phyloP scores from a whole-genome alignment of 1,140 invertebrate genomes.

The Leptinotarsa texana region DNA sequence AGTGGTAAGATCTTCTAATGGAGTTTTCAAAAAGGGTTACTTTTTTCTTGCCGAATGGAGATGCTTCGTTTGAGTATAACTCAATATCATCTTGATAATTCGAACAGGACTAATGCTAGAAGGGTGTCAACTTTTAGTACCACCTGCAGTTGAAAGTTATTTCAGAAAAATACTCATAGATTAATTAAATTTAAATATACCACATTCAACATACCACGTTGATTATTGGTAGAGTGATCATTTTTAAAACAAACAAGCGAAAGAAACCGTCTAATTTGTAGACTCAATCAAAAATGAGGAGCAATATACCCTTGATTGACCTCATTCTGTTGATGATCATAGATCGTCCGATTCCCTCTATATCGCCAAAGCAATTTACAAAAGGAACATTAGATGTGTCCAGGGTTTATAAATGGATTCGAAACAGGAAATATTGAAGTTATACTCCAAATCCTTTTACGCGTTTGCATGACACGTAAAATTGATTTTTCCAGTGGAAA shows the following conservation, averaged over 20 bases:
- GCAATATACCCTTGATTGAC: background rate
- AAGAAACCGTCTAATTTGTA: background rate
- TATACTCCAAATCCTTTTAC: slow-evolving; percentile 25
- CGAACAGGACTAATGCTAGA: too few relatives aligned
- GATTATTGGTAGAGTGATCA: too few relatives aligned
- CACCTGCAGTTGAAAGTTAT: too few relatives aligned
- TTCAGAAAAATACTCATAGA: too few relatives aligned
- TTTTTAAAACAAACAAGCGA: background rate
- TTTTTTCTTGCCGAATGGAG: too few relatives aligned
- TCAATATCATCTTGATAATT: too few relatives aligned
- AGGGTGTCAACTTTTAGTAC: too few relatives aligned
- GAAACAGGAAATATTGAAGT: background rate
- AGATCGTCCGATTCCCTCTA: background rate
- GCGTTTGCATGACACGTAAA: slow-evolving; percentile 26
- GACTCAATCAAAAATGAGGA: background rate
- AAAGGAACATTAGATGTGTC: slow-evolving; percentile 19
- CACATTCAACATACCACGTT: too few relatives aligned
- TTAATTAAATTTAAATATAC: too few relatives aligned
- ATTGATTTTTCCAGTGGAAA: slow-evolving; percentile 26
- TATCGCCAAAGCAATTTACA: slow-evolving; percentile 18
- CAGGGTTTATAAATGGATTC: slow-evolving; percentile 12
- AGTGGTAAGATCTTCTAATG: too few relatives aligned
- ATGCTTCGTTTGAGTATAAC: too few relatives aligned
- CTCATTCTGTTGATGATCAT: background rate
- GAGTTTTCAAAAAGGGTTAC: too few relatives aligned